Conservation (phyloP, 2,888 invertebrate species). For the Diplolepis rosae region DNA sequence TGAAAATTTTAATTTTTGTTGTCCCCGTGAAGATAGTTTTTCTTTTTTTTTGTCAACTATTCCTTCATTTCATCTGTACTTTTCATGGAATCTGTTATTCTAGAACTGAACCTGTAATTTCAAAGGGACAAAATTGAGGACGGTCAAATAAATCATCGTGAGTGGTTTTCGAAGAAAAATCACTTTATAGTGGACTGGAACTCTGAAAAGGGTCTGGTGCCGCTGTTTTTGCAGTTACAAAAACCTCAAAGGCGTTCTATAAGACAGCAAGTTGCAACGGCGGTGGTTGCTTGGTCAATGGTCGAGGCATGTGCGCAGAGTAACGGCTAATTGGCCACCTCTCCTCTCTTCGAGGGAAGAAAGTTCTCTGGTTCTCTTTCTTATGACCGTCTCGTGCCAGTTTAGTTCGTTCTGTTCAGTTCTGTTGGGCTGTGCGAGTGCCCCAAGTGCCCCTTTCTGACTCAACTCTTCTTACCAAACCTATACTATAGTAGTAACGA, state of each 20-base stretch:
- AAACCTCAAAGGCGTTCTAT: slow-evolving; percentile 29
- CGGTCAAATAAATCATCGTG: not conserved
- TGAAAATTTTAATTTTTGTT: no score
- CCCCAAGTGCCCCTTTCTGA: slow-evolving; percentile 3
- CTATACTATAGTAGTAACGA: not conserved
- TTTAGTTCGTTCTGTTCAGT: slow-evolving; percentile 48
- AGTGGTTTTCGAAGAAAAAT: not conserved
- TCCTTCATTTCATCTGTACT: no score
- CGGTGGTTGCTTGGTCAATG: slow-evolving; percentile 30
- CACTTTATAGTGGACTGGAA: not conserved
- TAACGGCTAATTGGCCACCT: slow-evolving; percentile 73
- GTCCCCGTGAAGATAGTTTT: no score
- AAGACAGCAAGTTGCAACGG: slow-evolving; percentile 32
- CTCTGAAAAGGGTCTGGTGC: not conserved
- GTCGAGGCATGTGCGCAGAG: slow-evolving; percentile 58
- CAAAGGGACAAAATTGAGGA: not conserved
- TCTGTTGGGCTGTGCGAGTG: slow-evolving; percentile 41
- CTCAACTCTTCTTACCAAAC: not conserved
- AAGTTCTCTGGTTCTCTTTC: slow-evolving; percentile 47
- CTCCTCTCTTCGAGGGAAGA: slow-evolving; percentile 53
- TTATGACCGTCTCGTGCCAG: slow-evolving; percentile 49
- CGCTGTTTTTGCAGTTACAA: slow-evolving; percentile 35
- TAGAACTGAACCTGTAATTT: not conserved
- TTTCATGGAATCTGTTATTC: no score
- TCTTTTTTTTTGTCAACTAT: no score